These are phyloP conservation scores for Antigone vipio DNA, from an alignment of 2,113 vertebrate species.

Conservation along the genomic window DNA sequence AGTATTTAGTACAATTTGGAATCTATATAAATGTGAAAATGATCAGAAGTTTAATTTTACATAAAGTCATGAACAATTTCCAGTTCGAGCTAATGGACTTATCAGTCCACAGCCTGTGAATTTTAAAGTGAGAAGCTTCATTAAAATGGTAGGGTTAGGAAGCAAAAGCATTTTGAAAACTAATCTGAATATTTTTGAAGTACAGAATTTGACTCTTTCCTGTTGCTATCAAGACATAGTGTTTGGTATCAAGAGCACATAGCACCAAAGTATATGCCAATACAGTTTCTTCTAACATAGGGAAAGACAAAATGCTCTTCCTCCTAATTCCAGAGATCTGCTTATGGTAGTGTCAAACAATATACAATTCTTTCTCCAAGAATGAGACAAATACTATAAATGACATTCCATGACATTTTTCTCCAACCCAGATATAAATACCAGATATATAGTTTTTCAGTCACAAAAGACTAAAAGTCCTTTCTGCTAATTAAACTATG, in stretches of 20 bases:
- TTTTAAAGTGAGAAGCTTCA: slow-evolving; percentile 53
- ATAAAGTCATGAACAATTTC: neutral
- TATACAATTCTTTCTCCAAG: neutral
- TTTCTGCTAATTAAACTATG: neutral
- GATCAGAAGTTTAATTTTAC: neutral
- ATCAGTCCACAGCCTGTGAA: slow-evolving; percentile 25
- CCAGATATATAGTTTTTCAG: neutral
- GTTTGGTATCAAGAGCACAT: neutral
- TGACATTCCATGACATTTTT: neutral
- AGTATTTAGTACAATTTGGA: neutral
- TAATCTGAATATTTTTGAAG: slow-evolving; percentile 16
- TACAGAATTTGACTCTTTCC: slow-evolving; percentile 17
- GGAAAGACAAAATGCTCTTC: neutral
- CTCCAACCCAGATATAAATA: neutral
- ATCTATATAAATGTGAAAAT: neutral
- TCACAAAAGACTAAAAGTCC: neutral
- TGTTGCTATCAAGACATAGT: neutral
- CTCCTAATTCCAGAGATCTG: neutral
- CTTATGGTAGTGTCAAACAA: neutral
- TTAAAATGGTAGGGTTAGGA: slow-evolving; percentile 1
- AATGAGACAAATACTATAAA: neutral
- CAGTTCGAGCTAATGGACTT: slow-evolving; percentile 14
- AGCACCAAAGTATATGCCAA: neutral
- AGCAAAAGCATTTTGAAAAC: slow-evolving; percentile 62
- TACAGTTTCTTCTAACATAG: neutral